These are phyloP conservation scores for Suncus etruscus DNA, from an alignment of 2,113 vertebrate genomes.

Conservation along the genomic window DNA sequence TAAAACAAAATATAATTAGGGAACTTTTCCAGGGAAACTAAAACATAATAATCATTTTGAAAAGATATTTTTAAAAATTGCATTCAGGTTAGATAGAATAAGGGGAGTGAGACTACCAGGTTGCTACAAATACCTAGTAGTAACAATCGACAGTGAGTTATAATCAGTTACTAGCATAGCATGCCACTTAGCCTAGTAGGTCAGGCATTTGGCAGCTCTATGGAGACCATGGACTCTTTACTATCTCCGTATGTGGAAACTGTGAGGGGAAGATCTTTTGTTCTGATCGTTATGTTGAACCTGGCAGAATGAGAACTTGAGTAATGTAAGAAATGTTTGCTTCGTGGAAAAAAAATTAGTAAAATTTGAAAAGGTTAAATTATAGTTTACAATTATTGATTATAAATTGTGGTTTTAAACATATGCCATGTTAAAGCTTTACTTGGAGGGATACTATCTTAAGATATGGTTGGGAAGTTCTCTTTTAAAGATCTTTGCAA, in stretches of 20 bases:
- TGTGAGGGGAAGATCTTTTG: background rate
- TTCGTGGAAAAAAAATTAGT: background rate
- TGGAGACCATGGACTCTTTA: rapidly evolving
- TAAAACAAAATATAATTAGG: too few species aligned
- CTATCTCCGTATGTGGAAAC: background rate
- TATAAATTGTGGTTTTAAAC: constrained; percentile 28
- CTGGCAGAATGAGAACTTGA: background rate
- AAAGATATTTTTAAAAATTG: background rate
- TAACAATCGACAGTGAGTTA: background rate
- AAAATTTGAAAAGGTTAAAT: constrained; percentile 43
- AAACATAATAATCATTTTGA: background rate
- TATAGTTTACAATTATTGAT: constrained; percentile 3
- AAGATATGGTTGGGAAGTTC: background rate
- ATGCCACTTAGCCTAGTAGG: rapidly evolving
- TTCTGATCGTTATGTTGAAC: background rate
- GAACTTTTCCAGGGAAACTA: constrained; percentile 6
- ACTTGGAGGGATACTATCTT: constrained; percentile 20
- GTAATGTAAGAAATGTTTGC: background rate
- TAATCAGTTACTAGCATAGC: background rate
- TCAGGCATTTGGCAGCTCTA: background rate
- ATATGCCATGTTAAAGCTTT: constrained; percentile 39
- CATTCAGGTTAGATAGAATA: background rate
- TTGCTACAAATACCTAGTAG: background rate
- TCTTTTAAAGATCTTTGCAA: constrained; percentile 32
- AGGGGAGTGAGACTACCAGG: background rate